A percentile compares a stretch with the other conserved stretches of the same genome.
Evolutionary conservation across 2,797 vertebrate species (phyloP).

Genomic region (Typhlichthys subterraneus): DNA sequence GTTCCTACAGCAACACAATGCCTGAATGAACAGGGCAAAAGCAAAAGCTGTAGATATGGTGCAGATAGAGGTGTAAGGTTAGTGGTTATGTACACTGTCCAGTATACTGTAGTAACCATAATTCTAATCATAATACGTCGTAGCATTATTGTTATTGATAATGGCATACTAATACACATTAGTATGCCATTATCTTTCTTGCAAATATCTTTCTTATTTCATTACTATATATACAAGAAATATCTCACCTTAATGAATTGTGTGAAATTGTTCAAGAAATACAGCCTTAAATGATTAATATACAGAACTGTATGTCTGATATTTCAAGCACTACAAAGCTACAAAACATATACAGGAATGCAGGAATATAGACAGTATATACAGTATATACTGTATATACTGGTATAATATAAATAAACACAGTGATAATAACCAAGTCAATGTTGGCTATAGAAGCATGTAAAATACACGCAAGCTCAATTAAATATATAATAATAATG

Average conservation of each 20-base stretch:
- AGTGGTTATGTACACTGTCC: neutral
- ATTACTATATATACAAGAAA: neutral
- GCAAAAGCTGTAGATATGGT: constrained; percentile 19
- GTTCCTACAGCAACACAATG: constrained; percentile 28
- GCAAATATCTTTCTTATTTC: neutral
- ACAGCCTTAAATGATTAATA: too few species aligned
- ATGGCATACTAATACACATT: too few species aligned
- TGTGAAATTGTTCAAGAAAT: neutral
- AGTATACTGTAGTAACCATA: too few species aligned
- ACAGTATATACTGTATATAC: too few species aligned
- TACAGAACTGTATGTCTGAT: too few species aligned
- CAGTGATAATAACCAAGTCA: constrained; percentile 10
- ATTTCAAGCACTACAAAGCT: too few species aligned
- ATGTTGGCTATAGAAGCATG: too few species aligned
- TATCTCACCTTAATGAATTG: neutral
- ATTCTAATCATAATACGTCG: neutral
- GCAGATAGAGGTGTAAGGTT: constrained; percentile 8
- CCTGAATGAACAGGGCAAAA: constrained; percentile 17
- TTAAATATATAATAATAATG: too few species aligned
- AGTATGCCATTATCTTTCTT: too few species aligned
- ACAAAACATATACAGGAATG: neutral
- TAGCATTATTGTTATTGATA: neutral
- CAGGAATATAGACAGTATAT: neutral
- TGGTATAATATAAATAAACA: constrained; percentile 20
- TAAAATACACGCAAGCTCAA: too few species aligned